Percentiles rank a stretch among this genome's conserved stretches.
Conservation (phyloP, 2,113 vertebrate genomes). For the Ptychochromis oligacanthus region DNA sequence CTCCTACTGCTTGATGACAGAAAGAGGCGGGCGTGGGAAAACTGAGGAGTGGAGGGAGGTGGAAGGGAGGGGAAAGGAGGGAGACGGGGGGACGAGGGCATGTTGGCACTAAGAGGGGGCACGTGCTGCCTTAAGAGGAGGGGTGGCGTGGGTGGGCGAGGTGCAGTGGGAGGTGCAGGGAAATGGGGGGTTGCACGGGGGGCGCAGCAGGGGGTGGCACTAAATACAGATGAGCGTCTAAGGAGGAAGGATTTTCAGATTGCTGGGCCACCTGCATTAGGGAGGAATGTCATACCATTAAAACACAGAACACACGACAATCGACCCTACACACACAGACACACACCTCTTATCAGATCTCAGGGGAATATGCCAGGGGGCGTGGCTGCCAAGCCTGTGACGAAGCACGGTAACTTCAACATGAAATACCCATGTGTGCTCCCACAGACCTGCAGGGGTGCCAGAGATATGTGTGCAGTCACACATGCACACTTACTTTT, state of each 20-base stretch:
- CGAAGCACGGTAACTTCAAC: slow-evolving; percentile 50
- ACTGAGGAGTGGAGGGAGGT: slow-evolving; percentile 2
- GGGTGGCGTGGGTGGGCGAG: slow-evolving; percentile 63
- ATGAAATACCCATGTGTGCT: slow-evolving; percentile 50
- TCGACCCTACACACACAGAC: slow-evolving; percentile 19
- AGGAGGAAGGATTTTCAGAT: slow-evolving; percentile 50
- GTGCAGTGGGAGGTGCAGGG: slow-evolving; percentile 50
- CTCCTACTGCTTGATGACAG: slow-evolving; percentile 70
- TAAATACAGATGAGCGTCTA: slow-evolving; percentile 52
- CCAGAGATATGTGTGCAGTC: slow-evolving; percentile 6
- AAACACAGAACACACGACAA: slow-evolving; percentile 46
- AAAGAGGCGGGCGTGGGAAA: slow-evolving; percentile 74
- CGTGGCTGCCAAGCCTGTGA: slow-evolving; percentile 68
- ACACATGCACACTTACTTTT: not conserved
- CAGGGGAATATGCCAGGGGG: slow-evolving; percentile 68
- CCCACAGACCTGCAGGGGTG: slow-evolving; percentile 44
- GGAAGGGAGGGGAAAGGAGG: slow-evolving; percentile 6
- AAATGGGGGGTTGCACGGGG: slow-evolving; percentile 45
- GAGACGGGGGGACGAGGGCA: slow-evolving; percentile 54
- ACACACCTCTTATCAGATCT: slow-evolving; percentile 59
- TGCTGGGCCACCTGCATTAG: slow-evolving; percentile 67
- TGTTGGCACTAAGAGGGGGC: slow-evolving; percentile 76
- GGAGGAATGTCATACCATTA: slow-evolving; percentile 63
- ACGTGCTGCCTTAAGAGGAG: slow-evolving; percentile 61
- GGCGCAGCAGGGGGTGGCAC: slow-evolving; percentile 57